Percentiles rank a stretch among this genome's conserved stretches.
Evolutionary conservation across 2,113 vertebrate species (phyloP).

Genomic region (Daubentonia madagascariensis): DNA sequence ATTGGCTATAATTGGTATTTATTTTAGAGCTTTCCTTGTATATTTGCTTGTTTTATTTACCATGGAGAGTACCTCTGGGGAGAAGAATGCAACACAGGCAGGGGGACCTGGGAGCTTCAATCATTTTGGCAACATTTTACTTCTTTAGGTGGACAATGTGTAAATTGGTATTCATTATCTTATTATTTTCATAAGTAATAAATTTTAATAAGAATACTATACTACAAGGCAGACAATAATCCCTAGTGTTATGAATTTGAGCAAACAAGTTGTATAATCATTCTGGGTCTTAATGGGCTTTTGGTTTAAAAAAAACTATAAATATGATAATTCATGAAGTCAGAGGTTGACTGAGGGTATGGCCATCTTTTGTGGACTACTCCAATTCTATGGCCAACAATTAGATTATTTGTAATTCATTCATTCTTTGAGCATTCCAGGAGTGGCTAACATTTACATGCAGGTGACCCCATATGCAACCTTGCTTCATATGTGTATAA

Average conservation of each 20-base stretch:
- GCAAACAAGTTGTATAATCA: neutral
- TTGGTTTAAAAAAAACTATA: neutral
- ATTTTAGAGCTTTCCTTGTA: neutral
- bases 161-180: neutral
- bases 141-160: neutral
- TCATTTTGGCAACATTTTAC: neutral
- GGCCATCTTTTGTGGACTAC: neutral
- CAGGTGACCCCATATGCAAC: neutral
- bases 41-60: neutral
- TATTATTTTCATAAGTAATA: neutral
- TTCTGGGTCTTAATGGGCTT: neutral
- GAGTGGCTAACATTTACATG: neutral
- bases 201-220: neutral
- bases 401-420: neutral
- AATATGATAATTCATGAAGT: neutral
- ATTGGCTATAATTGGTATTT: neutral
- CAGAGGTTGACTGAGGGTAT: neutral
- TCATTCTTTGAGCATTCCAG: neutral
- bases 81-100: neutral
- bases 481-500: neutral
- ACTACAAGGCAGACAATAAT: neutral
- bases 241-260: neutral
- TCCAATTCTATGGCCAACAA: neutral
- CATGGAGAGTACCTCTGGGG: neutral
- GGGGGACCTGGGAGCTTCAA: neutral